phyloP scores from a whole-genome alignment of 2,113 vertebrate genomes.

The Sus scrofa region T2T-Sscrofa CM000826.6:26135501-26136000 shows the following conservation, averaged over 20 bases:
- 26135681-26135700: not conserved
- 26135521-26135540: not conserved
- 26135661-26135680: not conserved
- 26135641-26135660: not conserved
- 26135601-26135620: not conserved
- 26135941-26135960: not conserved
- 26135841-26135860: not conserved
- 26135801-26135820: not conserved
- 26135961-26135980: not conserved
- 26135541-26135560: not conserved
- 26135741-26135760: not conserved
- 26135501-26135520: not conserved
- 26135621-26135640: not conserved
- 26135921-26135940: not conserved
- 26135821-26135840: not conserved
- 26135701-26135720: not conserved
- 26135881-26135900: not conserved
- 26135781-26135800: not conserved
- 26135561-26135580: no score
- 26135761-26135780: not conserved
- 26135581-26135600: not conserved
- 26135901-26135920: not conserved
- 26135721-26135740: not conserved
- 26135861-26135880: not conserved
- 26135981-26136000: conserved; percentile 1